Base-by-base conservation (phyloP, 2,888 invertebrate species). In the Augochlorella aurata region DNA sequence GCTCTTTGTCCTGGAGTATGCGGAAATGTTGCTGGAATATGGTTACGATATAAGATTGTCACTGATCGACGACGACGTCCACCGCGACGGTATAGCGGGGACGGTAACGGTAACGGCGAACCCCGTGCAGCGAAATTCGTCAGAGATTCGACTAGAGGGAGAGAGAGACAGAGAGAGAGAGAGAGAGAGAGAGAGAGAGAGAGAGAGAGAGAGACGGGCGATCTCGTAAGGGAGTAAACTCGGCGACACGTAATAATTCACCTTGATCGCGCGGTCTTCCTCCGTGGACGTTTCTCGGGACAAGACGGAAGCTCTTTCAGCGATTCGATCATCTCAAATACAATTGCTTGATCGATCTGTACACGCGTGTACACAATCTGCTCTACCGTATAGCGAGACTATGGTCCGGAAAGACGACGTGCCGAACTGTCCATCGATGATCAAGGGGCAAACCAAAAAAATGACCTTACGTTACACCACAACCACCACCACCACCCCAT, bases 191-290 rank as follows among this genome's bases (percentile, higher is more conserved):
- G 1, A 1, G 29, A 29, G 29, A 29, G 29, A 1, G 29, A 29
- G 29, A 29, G 29, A 29, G 29, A 2, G 2, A 29, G 29, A 29
- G 29, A 29, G 14, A 14, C 2, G 47, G 47, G 47, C 10, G 47
- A 49, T 14, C 12, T 49, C 14, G 44, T 12, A 65, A 44, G 63
- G n/a, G 18, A 38, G n/a, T 18, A n/a, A 49, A 29, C 24, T 66
- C 14, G 29, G 45, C 21, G 50, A n/a, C 58, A 10, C 65, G 52
- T 24, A 77, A 75, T 29, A 44, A 72, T 79, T 85, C 82, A 85
- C 78, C 79, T 82, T 68, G 76, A 75, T 74, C 74, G 79, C 74
- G 77, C 52, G 67, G 54, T 81, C 63, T 52, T 69, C 49, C 61
- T 63, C 72, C 65, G 73, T 74, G 76, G 69, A 74, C 72, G 68